Base-by-base conservation (phyloP, 1,140 invertebrate genomes). In the Drosophila oshimai region DNA sequence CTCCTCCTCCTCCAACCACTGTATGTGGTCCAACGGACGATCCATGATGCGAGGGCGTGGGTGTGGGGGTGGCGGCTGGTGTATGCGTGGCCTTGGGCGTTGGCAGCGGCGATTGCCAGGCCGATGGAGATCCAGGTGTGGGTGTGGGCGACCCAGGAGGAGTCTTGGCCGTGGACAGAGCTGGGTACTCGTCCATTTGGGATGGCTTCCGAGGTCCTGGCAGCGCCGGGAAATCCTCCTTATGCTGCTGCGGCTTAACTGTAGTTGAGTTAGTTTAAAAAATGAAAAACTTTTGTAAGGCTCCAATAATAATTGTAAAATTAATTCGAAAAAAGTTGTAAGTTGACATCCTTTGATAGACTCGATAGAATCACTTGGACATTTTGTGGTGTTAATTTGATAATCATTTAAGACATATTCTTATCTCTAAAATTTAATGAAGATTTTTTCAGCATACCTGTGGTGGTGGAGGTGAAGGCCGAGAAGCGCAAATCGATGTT, bases 181-280 rank as follows among this genome's bases (percentile, higher is more conserved):
- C 44, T 0, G 89, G 89, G 20, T 64, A 90, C 4, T 90, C 89
- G 42, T 90, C 89, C 29, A 81, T 89, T 1, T 61, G 12, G 1
- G 89, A 89, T 2, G 89, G 84, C 9, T 74, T 68, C 1, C 89
- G 74, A 9, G 84, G 74, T 20, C 36, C 60, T 4, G 89, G 89
- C 20, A 90, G 10, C 2, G 64, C n/a, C 9, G 89, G 89, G 31
- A 80, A 90, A 0, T 87, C 74, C 7, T 90, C 89, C 65, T 90
- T 91, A 0, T 18, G 74, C 36, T 74, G 73, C 26, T 90, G 76
- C n/a, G 77, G 73, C 50, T 75, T 68, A 0, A 62, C 77, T 0
- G 81, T 44, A 26, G 71, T 45, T n/a, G n/a, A n/a, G n/a, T n/a
- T n/a, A n/a, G n/a, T n/a, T n/a, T n/a, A n/a, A n/a, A n/a, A n/a